A percentile compares a stretch with the other conserved stretches of the same genome.
These are phyloP conservation scores for Electrophaes corylata DNA, from an alignment of 2,888 invertebrate species.

Conservation along the genomic window DNA sequence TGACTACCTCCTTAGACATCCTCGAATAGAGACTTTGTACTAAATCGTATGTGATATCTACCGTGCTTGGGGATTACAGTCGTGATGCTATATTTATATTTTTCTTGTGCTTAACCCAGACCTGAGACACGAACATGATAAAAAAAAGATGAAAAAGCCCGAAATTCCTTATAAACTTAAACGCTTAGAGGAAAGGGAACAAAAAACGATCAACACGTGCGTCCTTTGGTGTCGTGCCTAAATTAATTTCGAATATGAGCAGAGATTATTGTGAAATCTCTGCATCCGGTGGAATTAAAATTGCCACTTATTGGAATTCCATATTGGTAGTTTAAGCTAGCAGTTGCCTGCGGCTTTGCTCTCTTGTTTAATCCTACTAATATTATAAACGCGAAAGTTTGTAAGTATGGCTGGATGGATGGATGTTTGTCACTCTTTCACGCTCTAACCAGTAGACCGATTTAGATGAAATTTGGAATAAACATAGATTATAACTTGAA, in stretches of 20 bases:
- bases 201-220: conserved; percentile 22
- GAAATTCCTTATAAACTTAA: conserved; percentile 3
- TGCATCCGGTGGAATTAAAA: conserved; percentile 12
- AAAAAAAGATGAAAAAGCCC: conserved; percentile 15
- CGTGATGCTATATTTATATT: not conserved
- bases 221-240: conserved; percentile 3
- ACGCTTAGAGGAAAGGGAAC: conserved; percentile 7
- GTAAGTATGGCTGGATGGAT: too few relatives aligned
- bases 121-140: not conserved
- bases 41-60: too few relatives aligned
- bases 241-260: conserved; percentile 18
- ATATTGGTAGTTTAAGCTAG: not conserved
- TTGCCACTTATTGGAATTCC: conserved; percentile 17
- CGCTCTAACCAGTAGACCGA: too few relatives aligned
- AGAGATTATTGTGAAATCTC: conserved; percentile 13
- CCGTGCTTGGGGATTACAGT: too few relatives aligned
- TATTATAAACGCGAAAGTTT: too few relatives aligned
- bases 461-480: too few relatives aligned
- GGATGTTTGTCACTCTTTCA: too few relatives aligned
- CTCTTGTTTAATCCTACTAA: too few relatives aligned
- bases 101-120: not conserved
- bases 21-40: too few relatives aligned
- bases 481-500: too few relatives aligned
- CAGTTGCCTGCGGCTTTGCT: too few relatives aligned
- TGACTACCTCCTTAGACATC: too few relatives aligned